Percentiles rank a stretch among this genome's conserved stretches.
These are phyloP conservation scores for Acleris holmiana DNA, from an alignment of 2,888 invertebrate species.

Conservation along the genomic window DNA sequence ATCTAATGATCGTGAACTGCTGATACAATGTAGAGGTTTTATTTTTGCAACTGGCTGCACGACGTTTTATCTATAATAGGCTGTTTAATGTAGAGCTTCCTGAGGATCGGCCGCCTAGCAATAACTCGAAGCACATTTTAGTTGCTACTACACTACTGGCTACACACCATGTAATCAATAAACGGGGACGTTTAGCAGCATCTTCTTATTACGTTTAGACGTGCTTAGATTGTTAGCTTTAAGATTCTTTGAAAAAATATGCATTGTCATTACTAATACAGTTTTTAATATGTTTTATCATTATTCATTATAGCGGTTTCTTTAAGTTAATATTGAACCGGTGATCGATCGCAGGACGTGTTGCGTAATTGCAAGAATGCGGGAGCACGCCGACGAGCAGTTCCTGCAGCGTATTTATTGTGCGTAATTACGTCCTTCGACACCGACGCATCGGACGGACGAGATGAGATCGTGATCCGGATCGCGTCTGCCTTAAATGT, in stretches of 20 bases:
- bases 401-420: conserved; percentile 76
- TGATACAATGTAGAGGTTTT: conserved; percentile 22
- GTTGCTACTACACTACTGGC: background rate
- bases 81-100: conserved; percentile 35
- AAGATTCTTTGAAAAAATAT: too few species aligned
- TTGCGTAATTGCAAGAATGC: conserved; percentile 70
- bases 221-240: too few species aligned
- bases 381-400: conserved; percentile 56
- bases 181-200: too few species aligned
- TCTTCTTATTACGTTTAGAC: too few species aligned
- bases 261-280: too few species aligned
- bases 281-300: too few species aligned
- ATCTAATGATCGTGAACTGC: conserved; percentile 23
- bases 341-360: conserved; percentile 50
- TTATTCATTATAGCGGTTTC: background rate
- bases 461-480: conserved; percentile 11
- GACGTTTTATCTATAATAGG: conserved; percentile 34
- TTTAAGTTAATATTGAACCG: conserved; percentile 36
- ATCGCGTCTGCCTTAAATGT: conserved; percentile 3
- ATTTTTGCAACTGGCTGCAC: conserved; percentile 28
- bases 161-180: conserved; percentile 11
- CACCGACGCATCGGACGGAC: conserved; percentile 43
- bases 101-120: conserved; percentile 15
- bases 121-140: conserved; percentile 24
- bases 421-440: conserved; percentile 67